Evolutionary conservation across 2,113 vertebrate genomes (phyloP), one percentile per base, ranked within the genome.

Genomic region (Mus pahari): DNA sequence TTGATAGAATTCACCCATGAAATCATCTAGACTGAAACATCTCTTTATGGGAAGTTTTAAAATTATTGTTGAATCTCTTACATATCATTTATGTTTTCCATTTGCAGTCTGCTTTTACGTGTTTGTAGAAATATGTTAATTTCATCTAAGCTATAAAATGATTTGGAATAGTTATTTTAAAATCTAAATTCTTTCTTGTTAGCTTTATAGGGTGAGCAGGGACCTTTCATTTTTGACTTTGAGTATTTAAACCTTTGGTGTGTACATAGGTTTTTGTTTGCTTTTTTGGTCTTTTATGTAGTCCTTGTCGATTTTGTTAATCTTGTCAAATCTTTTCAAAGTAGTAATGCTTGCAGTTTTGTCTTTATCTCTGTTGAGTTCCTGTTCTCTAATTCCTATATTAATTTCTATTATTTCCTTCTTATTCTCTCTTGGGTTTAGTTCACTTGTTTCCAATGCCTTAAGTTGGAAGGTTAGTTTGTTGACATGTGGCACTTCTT

Each of bases 231-330:
- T n/a, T 26, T 48, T 89, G 73, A 92, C 22, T 94, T 89, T 45
- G 45, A 22, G 83, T 83, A 3, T 7, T 50, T 62, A 12, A 42
- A 42, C 60, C 83, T 91, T 75, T 62, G 70, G 28, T 20, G 28
- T 8, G 31, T 68, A 0, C 66, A 68, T 68, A 4, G 31, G 31
- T 31, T 68, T 68, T 68, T 66, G 64, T 28, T 82, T 93, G 73
- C 68, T 36, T 42, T 5, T 39, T 84, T 84, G 39, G 3, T 42
- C 58, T 70, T 19, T 91, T 70, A 45, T 53, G 2, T 31, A 66
- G 62, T 31, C 12, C 83, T 70, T 88, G 70, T 70, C 26, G 77
- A 83, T 89, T 92, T 83, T 77, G 58, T 91, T 88, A 33, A 68
- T 92, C 8, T 78, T 89, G 75, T 92, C 28, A 53, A 53, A 53